Base-by-base conservation (phyloP, 2,113 vertebrate genomes). In the Syngnathoides biaculeatus region DNA sequence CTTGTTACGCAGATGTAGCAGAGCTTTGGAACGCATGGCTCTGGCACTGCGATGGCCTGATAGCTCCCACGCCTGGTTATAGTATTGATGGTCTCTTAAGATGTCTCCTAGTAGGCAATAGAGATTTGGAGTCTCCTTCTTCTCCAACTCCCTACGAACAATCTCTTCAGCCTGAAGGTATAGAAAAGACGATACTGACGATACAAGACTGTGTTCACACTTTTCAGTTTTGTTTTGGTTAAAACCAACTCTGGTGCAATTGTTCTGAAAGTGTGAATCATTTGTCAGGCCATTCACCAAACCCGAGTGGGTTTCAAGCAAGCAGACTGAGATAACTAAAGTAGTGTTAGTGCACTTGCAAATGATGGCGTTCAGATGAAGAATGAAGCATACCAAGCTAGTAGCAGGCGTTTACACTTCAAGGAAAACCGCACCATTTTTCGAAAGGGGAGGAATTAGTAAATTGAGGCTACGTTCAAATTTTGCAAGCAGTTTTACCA, bases 81-180 rank as follows among this genome's bases (percentile, higher is more conserved):
- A 99, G 75, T 90, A 95, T 68, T 92, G 91, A 10, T 94, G 95
- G 2, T 98, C 95, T 67, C 89, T 92, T 17, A 98, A 83, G 53
- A 99, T 93, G 71, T 99, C 96, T 4, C 97, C 97, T 19, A 99
- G 94, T 26, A 99, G 89, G 67, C 97, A 99, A 69, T 95, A 96
- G 2, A 99, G 84, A 35, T 79, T 87, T 1, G 95, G 91, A 0
- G 93, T 96, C 86, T 96, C 96, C 80, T 93, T 93, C 86, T 95
- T 96, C 87, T 96, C 92, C 77, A 98, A 58, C 86, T 98, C 96
- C 61, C 87, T 85, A 17, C 94, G 92, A 6, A 99, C 88, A 15
- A 99, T 93, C 89, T 95, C 94, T 89, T 99, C 97, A 0, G 97
- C 94, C 97, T 99, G 86, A 26, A 11, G 9, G 38, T 10, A 65